These are phyloP conservation scores for Pocota personata DNA, from an alignment of 2,888 invertebrate species.

Conservation along the genomic window DNA sequence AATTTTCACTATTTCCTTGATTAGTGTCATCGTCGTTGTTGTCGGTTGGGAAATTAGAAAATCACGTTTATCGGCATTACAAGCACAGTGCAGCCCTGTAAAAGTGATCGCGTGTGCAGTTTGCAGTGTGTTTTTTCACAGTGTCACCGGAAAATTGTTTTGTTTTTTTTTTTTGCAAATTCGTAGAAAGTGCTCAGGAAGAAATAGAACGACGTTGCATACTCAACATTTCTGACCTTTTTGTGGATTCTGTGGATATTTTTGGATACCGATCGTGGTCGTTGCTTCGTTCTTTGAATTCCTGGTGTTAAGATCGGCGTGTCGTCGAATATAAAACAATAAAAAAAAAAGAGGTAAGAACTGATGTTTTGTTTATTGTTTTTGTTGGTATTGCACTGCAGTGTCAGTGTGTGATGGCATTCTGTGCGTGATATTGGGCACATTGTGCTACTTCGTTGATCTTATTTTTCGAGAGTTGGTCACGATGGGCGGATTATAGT, in stretches of 20 bases:
- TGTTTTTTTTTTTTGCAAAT: constrained; percentile 24
- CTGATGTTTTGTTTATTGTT: not conserved
- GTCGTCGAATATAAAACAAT: not conserved
- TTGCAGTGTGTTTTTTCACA: constrained; percentile 14
- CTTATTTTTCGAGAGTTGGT: constrained; percentile 18
- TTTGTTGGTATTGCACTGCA: not conserved
- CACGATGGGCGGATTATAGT: constrained; percentile 16
- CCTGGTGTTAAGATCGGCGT: constrained; percentile 9
- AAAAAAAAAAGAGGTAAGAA: constrained; percentile 23
- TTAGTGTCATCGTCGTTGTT: constrained; percentile 16
- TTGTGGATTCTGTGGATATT: constrained; percentile 52
- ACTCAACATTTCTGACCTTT: constrained; percentile 34
- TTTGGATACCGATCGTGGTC: constrained; percentile 53
- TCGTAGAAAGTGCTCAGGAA: constrained; percentile 43
- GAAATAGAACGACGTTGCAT: constrained; percentile 52
- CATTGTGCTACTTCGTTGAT: constrained; percentile 40
- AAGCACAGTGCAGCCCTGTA: constrained; percentile 28
- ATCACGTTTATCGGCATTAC: constrained; percentile 5
- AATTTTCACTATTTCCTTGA: constrained; percentile 47
- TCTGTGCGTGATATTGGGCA: constrained; percentile 28
- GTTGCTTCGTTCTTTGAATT: constrained; percentile 12
- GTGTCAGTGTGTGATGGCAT: not conserved
- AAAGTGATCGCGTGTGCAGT: constrained; percentile 35
- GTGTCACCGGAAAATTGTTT: constrained; percentile 29
- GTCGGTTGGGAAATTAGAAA: constrained; percentile 22